phyloP scores from a whole-genome alignment of 1,140 invertebrate species.

The Procambarus virginalis region DNA sequence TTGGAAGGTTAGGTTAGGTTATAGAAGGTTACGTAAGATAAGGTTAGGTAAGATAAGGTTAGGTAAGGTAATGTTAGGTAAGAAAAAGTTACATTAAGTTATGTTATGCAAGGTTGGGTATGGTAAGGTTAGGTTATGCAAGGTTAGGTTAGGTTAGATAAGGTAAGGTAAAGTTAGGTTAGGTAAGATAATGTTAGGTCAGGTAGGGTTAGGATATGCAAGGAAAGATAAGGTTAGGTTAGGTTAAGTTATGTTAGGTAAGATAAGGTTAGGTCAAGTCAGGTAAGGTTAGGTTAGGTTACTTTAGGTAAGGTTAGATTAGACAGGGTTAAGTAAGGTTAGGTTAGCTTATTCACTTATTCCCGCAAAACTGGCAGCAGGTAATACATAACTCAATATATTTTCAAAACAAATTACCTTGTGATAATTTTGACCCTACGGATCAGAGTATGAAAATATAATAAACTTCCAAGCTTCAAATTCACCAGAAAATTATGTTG shows the following conservation, averaged over 20 bases:
- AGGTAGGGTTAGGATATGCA: too few species aligned
- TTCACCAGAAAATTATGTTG: too few species aligned
- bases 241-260: background rate
- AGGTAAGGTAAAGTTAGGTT: background rate
- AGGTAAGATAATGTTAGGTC: background rate
- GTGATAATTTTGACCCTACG: too few species aligned
- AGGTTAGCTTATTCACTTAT: background rate
- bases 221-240: too few species aligned
- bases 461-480: too few species aligned
- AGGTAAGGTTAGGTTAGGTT: background rate
- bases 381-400: too few species aligned
- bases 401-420: too few species aligned
- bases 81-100: too few species aligned
- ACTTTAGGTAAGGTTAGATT: too few species aligned
- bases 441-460: too few species aligned
- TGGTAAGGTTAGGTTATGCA: background rate
- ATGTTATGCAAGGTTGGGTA: background rate
- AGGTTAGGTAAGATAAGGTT: background rate
- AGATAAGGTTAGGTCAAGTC: too few species aligned
- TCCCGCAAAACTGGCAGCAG: too few species aligned
- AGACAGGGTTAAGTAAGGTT: background rate
- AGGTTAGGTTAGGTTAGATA: background rate
- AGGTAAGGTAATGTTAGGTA: background rate
- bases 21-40: background rate
- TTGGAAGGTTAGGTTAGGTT: background rate